Conservation (phyloP, 2,888 invertebrate genomes). For the Prenolepis imparis region DNA sequence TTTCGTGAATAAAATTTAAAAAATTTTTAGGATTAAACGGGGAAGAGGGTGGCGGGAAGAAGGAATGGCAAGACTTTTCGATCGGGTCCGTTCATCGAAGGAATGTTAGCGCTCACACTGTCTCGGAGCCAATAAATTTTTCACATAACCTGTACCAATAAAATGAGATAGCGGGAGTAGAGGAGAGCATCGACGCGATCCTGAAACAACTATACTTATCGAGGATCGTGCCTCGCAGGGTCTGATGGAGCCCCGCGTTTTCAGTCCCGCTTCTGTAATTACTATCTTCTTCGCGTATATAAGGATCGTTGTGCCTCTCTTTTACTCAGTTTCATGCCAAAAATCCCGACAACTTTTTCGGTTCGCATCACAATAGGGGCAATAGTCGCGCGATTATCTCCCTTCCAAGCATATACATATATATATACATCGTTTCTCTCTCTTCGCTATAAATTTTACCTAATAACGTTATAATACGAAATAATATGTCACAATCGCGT, state of each 20-base stretch:
- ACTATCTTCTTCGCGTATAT: constrained; percentile 81
- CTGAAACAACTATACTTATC: constrained; percentile 86
- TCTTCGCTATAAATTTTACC: background rate
- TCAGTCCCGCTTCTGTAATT: constrained; percentile 85
- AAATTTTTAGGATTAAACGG: background rate
- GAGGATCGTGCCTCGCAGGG: constrained; percentile 85
- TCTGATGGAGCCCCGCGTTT: constrained; percentile 79
- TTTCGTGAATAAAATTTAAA: background rate
- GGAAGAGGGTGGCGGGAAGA: background rate
- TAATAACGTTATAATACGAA: background rate
- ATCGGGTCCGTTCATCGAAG: background rate
- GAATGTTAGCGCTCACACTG: constrained; percentile 50
- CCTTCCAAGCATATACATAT: background rate
- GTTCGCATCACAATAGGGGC: constrained; percentile 16
- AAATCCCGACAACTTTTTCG: constrained; percentile 59
- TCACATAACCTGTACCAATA: constrained; percentile 84
- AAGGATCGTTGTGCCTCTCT: constrained; percentile 67
- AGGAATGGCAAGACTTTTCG: background rate
- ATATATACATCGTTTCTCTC: background rate
- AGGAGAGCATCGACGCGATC: constrained; percentile 83
- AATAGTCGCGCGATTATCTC: constrained; percentile 37
- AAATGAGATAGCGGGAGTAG: constrained; percentile 84
- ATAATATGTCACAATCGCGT: background rate
- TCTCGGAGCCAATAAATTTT: constrained; percentile 81
- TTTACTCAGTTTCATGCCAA: constrained; percentile 71